Percentiles rank a stretch among this genome's conserved stretches.
Evolutionary conservation across 2,113 vertebrate genomes (phyloP).

Genomic region (Lamprologus speciosus): DNA sequence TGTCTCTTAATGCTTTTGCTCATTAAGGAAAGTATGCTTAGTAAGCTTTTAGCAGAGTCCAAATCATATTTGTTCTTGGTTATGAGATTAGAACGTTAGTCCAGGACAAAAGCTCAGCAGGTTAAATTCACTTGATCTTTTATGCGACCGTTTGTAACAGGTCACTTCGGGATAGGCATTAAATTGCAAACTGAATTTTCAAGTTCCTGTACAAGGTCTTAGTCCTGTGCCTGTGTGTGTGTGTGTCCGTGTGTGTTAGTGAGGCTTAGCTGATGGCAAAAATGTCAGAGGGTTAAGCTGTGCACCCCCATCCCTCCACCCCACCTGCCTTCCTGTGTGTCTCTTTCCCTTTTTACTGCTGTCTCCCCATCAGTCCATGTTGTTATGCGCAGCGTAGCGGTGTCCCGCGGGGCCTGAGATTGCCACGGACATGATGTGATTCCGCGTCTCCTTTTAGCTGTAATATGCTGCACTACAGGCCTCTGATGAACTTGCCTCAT

Average conservation of each 20-base stretch:
- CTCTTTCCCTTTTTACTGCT: background rate
- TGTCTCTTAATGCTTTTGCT: background rate
- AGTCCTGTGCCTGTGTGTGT: background rate
- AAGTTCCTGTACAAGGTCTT: conserved; percentile 12
- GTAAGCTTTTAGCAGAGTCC: background rate
- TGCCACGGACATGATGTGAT: conserved; percentile 44
- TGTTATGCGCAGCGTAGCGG: conserved; percentile 19
- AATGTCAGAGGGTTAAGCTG: conserved; percentile 43
- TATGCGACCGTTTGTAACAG: background rate
- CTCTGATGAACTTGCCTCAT: conserved; percentile 18
- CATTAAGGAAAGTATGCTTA: background rate
- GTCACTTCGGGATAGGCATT: conserved; percentile 26
- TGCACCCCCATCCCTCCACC: background rate
- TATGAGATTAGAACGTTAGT: background rate
- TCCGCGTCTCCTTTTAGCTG: conserved; percentile 27
- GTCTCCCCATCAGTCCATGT: conserved; percentile 16
- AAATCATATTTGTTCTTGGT: conserved; percentile 16
- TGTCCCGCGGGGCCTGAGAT: conserved; percentile 31
- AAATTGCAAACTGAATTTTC: conserved; percentile 23
- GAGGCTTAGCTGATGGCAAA: conserved; percentile 31
- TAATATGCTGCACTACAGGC: background rate
- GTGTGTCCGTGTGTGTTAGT: background rate
- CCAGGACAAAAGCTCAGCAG: conserved; percentile 19
- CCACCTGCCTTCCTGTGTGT: background rate
- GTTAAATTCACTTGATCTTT: conserved; percentile 1